Evolutionary conservation across 2,888 invertebrate genomes (phyloP).

Genomic region (Dendrolimus pini): DNA sequence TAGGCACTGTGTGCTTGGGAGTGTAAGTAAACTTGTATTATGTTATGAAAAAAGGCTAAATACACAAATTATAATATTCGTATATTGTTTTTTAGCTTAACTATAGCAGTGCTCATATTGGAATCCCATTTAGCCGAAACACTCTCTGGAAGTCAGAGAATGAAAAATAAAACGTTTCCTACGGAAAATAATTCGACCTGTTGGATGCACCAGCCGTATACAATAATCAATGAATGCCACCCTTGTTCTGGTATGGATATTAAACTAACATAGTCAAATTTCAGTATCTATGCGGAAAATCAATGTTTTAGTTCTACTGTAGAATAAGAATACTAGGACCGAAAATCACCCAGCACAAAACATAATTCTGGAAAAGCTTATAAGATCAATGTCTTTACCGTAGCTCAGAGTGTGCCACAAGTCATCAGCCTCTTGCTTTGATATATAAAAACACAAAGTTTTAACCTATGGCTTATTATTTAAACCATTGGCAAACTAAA

Average conservation of each 20-base stretch:
- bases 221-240: slow-evolving; percentile 86
- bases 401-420: too few relatives aligned
- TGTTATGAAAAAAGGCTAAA: neutral
- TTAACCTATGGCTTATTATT: too few relatives aligned
- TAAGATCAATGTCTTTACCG: too few relatives aligned
- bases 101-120: slow-evolving; percentile 86
- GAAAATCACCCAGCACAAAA: too few relatives aligned
- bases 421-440: too few relatives aligned
- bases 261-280: too few relatives aligned
- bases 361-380: too few relatives aligned
- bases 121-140: slow-evolving; percentile 82
- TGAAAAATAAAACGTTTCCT: slow-evolving; percentile 79
- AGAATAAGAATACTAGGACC: too few relatives aligned
- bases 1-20: slow-evolving; percentile 85
- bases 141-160: slow-evolving; percentile 75
- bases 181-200: slow-evolving; percentile 88
- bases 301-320: too few relatives aligned
- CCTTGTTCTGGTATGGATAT: slow-evolving; percentile 83
- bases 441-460: too few relatives aligned
- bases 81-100: slow-evolving; percentile 77
- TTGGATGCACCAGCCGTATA: slow-evolving; percentile 83
- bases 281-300: too few relatives aligned
- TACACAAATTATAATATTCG: neutral
- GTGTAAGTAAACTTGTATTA: slow-evolving; percentile 73
- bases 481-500: too few relatives aligned